Evolutionary conservation across 53 echinoderm and acorn worm genomes (phyloP), one percentile per base, ranked within the genome.

Genomic region (Luidia sarsii): DNA sequence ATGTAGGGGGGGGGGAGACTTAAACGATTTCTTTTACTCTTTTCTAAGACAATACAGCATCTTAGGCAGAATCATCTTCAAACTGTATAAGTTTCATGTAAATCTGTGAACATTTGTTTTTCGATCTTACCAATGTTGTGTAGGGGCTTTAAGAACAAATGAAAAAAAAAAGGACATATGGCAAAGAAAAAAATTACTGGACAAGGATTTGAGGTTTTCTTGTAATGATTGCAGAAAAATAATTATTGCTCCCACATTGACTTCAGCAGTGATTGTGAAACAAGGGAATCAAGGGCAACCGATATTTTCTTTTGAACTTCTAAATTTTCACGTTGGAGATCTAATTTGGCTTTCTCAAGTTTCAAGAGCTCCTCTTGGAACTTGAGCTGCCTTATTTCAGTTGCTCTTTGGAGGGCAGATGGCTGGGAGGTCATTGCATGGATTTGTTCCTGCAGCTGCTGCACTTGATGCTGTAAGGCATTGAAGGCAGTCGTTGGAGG

Each of bases 321-420:
- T 35, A 63, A 63, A 35, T 25, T 31, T 28, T 63, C 27, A 10
- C 64, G 64, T 28, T 63, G 64, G 30, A 63, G 64, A 35, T 63
- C 64, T 63, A 63, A 19, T 35, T 63, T 63, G 4, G 4, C 31
- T 63, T 28, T 63, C 2, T 63, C 64, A 11, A 63, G 33, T 8
- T 63, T 63, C 30, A 63, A n/a, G 64, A 63, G 32, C n/a, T 63
- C 64, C 29, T 63, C 64, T n/a, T 63, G 64, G 33, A 24, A 63
- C 7, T 63, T 63, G 1, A 63, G 31, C n/a, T 63, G 64, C 29
- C 32, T 63, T 0, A 63, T 63, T 63, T 63, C 30, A 1, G 64
- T 63, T 19, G 32, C 64, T 28, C 64, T 63, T 0, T 33, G 33
- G 29, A 63, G 64, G 30, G 64, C 64, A 21, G 64, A 63, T 1